Percentiles rank a stretch among this genome's conserved stretches.
Conservation (phyloP, 1,140 invertebrate species). For the Dendroctonus ponderosae region DNA sequence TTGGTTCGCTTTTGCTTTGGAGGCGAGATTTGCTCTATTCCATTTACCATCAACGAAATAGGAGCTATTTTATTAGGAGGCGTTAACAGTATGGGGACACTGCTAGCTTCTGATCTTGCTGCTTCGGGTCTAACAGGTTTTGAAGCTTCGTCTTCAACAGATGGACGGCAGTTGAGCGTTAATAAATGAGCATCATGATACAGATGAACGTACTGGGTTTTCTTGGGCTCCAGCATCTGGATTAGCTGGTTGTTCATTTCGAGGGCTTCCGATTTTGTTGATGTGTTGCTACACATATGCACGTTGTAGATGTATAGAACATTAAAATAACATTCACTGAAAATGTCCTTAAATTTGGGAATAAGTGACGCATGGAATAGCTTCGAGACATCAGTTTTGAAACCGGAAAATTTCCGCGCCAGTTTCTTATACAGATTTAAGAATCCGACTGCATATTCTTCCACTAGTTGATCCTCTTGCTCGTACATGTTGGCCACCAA, state of each 20-base stretch:
- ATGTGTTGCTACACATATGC: constrained; percentile 1
- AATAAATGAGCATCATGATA: constrained; percentile 21
- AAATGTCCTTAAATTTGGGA: constrained; percentile 15
- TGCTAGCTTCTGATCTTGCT: neutral
- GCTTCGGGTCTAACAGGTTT: neutral
- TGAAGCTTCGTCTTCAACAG: neutral
- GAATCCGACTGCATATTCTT: constrained; percentile 18
- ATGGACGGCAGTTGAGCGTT: constrained; percentile 22
- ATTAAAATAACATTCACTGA: constrained; percentile 24
- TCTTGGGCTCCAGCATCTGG: constrained; percentile 13
- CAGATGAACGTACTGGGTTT: constrained; percentile 13
- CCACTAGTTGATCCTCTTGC: constrained; percentile 9
- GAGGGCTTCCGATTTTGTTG: constrained; percentile 10
- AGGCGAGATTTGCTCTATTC: no score
- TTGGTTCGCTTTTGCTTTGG: no score
- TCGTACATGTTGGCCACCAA: constrained; percentile 22
- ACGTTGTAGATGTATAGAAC: constrained; percentile 29
- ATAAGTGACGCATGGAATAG: constrained; percentile 18
- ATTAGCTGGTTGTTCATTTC: constrained; percentile 27
- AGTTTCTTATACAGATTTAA: constrained; percentile 21
- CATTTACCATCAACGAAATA: neutral
- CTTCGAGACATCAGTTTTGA: constrained; percentile 10
- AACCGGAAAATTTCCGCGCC: neutral
- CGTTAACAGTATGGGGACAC: neutral
- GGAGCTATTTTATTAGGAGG: neutral